Base-by-base conservation (phyloP, 2,797 vertebrate species). In the Amblyraja radiata region DNA sequence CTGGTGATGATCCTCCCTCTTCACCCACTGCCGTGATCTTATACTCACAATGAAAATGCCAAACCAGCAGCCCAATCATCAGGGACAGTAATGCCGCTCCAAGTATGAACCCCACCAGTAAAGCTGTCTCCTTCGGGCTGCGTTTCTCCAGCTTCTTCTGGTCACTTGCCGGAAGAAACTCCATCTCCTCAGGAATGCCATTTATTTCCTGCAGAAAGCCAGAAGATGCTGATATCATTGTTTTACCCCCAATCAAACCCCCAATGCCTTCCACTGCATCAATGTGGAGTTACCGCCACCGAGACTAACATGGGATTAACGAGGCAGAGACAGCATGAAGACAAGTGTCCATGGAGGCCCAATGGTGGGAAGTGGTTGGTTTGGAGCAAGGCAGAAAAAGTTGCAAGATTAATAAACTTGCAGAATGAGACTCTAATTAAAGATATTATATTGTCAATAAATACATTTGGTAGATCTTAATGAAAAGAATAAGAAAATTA, bases 11-110 rank as follows among this genome's bases (percentile, higher is more conserved):
- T 25, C n/a, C 79, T 81, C 65, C 65, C 16, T 68, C 65, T 11
- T 11, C 65, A 54, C 46, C 46, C 46, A 54, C 46, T 54, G 46
- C 46, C 46, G 46, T 54, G 46, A 74, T 21, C 6, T 8, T 46
- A 80, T 18, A 97, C 98, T 98, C 95, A 99, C 99, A 98, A 94
- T 97, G 97, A 95, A 99, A 99, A 95, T 98, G 98, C 99, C 99
- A 99, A 79, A 98, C 97, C 93, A 99, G 95, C 77, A 99, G 95
- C n/a, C 98, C 98, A 0, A 94, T 93, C 94, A 95, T 74, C 0
- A 98, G 95, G 0, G 97, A 97, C 0, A 98, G 0, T 6, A 98
- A 78, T 0, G 96, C 93, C 0, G 95, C 94, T 1, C 95, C 93
- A 0, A 96, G 0, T 76, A 99, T 77, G 78, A 95, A 8, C 0